Evolutionary conservation across 2,888 invertebrate species (phyloP).

Genomic region (Bembecia ichneumoniformis): DNA sequence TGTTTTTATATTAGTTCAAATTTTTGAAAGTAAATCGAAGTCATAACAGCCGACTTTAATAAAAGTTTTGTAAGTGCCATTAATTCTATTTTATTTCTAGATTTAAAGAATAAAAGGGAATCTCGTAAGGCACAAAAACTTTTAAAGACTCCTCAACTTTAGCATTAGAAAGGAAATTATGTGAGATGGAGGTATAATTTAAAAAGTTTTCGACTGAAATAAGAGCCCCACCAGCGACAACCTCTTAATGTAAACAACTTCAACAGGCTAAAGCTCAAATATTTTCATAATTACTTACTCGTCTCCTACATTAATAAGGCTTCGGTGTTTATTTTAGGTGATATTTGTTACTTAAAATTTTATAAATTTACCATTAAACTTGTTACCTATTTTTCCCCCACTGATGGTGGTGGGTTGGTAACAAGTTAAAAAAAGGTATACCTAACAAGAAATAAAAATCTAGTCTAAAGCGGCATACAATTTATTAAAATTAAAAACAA

Average conservation of each 20-base stretch:
- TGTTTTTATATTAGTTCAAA: no score
- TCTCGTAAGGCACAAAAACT: constrained; percentile 31
- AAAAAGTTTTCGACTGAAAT: constrained; percentile 34
- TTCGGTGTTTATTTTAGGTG: no score
- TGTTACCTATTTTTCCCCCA: no score
- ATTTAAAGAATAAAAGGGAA: constrained; percentile 42
- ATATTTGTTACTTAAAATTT: no score
- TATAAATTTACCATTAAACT: no score
- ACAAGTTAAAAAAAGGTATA: no score
- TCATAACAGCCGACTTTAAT: no score
- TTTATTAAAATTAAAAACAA: no score
- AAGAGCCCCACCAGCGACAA: constrained; percentile 19
- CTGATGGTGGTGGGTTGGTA: no score
- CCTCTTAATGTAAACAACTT: constrained; percentile 24
- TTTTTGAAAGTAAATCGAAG: no score
- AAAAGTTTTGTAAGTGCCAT: constrained; percentile 16
- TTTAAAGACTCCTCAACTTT: constrained; percentile 44
- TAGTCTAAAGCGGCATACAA: no score
- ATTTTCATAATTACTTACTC: background rate
- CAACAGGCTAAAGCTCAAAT: constrained; percentile 5
- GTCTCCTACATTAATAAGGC: background rate
- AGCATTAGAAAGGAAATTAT: constrained; percentile 57
- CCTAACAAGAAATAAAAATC: no score
- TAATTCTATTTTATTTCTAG: constrained; percentile 40
- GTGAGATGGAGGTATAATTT: constrained; percentile 46